Evolutionary conservation across 2,888 invertebrate species (phyloP).

Genomic region (Cerastoderma edule): DNA sequence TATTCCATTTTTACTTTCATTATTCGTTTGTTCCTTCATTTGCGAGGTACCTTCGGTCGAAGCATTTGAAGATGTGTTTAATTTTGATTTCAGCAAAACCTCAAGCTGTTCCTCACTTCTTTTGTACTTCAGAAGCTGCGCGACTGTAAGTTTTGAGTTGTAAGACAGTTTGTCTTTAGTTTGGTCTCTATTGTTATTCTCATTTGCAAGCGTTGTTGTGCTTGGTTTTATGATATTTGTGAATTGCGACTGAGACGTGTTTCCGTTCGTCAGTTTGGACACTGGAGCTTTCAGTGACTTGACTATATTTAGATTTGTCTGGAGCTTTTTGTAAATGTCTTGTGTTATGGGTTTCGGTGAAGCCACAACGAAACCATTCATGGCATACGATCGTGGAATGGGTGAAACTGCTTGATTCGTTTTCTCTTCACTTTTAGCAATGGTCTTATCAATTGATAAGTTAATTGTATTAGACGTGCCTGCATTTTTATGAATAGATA

Average conservation of each 20-base stretch:
- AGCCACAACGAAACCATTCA: constrained; percentile 9
- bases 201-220: neutral
- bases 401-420: no score
- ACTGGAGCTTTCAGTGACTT: neutral
- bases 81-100: constrained; percentile 7
- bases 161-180: neutral
- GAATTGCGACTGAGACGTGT: neutral
- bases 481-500: no score
- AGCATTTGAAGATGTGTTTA: constrained; percentile 16
- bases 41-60: no score
- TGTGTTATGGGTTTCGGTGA: constrained; percentile 4
- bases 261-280: neutral
- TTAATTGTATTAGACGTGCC: no score
- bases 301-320: neutral
- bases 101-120: constrained; percentile 11
- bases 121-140: constrained; percentile 20
- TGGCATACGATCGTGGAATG: no score
- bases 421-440: no score
- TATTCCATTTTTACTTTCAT: no score
- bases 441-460: no score
- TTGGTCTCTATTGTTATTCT: constrained; percentile 1
- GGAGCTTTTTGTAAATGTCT: neutral
- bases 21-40: no score
- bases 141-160: constrained; percentile 14
- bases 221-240: neutral